Base-by-base conservation (phyloP, 2,797 vertebrate genomes). In the Malacoraja senta region DNA sequence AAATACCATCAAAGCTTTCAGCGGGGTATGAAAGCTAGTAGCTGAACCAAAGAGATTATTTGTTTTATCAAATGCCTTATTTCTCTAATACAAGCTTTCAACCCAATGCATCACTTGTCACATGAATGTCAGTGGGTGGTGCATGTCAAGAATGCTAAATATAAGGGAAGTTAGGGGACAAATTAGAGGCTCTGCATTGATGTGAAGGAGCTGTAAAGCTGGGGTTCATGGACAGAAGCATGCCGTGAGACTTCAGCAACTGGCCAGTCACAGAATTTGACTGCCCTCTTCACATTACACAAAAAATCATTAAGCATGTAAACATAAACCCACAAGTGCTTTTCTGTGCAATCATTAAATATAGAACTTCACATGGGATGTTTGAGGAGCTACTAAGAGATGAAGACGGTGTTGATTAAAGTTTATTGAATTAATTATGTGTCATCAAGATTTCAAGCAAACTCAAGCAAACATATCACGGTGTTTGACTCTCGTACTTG, bases 81-180 rank as follows among this genome's bases (percentile, higher is more conserved):
- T 58, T 76, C 35, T 44, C 90, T 53, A 74, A 32, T 74, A 74
- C 21, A 91, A 91, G 19, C 90, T 53, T 92, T 92, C 53, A 92
- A 26, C 26, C 71, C n/a, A 29, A 74, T 92, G 38, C 19, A 29
- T 26, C 76, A 32, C 90, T 53, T 92, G 71, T 32, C 71, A 76
- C 68, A 92, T 76, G 44, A 92, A 76, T 58, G 71, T 15, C 90
- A 58, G 1, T 92, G 90, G 71, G 71, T 9, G 68, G 24, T 44
- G 71, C 26, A 29, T 92, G 6, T 92, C 38, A 26, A 76, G 44
- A 26, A 24, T 72, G 68, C 1, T 1, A 76, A 92, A 29, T 92
- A 24, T 44, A 13, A 58, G n/a, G 44, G 58, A 26, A 74, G 29
- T 92, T 92, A 76, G 72, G 9, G 19, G n/a, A 76, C 90, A 92